Evolutionary conservation across 2,888 invertebrate species (phyloP).

Genomic region (Oligia fasciuncula): DNA sequence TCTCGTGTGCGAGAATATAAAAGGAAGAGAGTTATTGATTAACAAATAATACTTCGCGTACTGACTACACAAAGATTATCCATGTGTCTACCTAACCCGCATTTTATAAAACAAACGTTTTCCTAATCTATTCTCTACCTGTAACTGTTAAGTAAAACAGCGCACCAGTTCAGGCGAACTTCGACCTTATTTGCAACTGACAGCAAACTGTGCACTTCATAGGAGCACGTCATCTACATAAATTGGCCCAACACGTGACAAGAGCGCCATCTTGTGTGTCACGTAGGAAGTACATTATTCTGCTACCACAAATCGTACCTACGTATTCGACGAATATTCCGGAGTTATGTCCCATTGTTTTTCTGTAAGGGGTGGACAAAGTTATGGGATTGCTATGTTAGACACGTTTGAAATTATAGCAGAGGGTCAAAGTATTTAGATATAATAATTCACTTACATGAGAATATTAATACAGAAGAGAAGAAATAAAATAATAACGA

Average conservation of each 20-base stretch:
- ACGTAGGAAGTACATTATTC: conserved; percentile 66
- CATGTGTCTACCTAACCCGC: background rate
- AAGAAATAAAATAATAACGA: no score
- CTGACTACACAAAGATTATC: background rate
- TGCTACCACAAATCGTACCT: conserved; percentile 66
- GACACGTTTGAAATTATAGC: conserved; percentile 33
- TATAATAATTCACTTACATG: background rate
- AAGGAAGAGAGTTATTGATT: background rate
- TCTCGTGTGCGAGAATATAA: background rate
- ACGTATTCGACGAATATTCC: conserved; percentile 60
- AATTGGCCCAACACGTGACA: conserved; percentile 69
- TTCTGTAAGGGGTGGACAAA: conserved; percentile 44
- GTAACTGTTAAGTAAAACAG: conserved; percentile 1
- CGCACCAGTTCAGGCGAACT: conserved; percentile 7
- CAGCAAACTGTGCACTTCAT: conserved; percentile 57
- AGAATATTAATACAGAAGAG: no score
- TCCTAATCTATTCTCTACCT: background rate
- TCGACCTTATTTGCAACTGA: conserved; percentile 41
- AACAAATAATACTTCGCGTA: background rate
- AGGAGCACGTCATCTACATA: conserved; percentile 73
- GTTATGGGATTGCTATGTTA: conserved; percentile 40
- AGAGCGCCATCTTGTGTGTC: conserved; percentile 57
- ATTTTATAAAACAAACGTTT: background rate
- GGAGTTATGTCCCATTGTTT: conserved; percentile 53
- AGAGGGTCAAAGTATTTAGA: conserved; percentile 19